Conservation (phyloP, 2,797 vertebrate genomes). For the Semotilus atromaculatus region DNA sequence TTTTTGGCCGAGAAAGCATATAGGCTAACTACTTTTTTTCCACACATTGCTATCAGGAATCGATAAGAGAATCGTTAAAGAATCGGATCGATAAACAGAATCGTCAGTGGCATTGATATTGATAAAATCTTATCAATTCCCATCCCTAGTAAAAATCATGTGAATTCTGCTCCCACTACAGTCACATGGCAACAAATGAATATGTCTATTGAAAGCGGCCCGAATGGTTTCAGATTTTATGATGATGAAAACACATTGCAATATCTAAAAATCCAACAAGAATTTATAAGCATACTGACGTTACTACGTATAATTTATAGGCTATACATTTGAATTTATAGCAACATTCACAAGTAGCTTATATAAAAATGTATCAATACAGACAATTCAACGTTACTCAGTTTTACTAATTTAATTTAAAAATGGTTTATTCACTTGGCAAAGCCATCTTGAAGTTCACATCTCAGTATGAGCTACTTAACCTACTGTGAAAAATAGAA, state of each 20-base stretch:
- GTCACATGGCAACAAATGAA: background rate
- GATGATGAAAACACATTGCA: background rate
- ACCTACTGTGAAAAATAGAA: slow-evolving; percentile 38
- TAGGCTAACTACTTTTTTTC: no score
- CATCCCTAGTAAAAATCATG: background rate
- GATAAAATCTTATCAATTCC: no score
- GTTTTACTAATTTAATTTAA: slow-evolving; percentile 18
- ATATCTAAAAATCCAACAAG: background rate
- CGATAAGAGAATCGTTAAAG: no score
- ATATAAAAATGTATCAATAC: background rate
- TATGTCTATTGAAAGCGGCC: background rate
- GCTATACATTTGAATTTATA: background rate
- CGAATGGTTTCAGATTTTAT: background rate
- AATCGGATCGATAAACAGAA: no score
- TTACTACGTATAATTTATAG: background rate
- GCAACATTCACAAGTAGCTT: background rate
- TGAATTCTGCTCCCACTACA: background rate
- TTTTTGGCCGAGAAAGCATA: no score
- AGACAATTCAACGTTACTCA: background rate
- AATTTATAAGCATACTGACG: background rate
- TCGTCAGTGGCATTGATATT: no score
- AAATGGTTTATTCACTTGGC: slow-evolving; percentile 15
- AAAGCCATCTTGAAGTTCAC: slow-evolving; percentile 19
- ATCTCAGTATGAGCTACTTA: slow-evolving; percentile 30
- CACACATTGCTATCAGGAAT: no score